phyloP scores from a whole-genome alignment of 2,888 invertebrate genomes.

The Synanthedon formicaeformis region DNA sequence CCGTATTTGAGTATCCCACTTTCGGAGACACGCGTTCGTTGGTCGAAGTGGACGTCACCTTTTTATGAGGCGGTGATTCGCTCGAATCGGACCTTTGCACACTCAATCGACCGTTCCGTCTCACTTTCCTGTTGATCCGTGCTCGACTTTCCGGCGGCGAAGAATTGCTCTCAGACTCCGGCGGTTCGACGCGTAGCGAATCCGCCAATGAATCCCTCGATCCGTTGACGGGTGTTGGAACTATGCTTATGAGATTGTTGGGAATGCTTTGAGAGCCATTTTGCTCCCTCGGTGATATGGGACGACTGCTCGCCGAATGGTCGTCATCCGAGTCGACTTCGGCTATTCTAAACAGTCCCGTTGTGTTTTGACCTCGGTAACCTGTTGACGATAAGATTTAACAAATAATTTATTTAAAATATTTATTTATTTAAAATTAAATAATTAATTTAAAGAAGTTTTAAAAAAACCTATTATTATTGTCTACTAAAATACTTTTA shows the following conservation, averaged over 20 bases:
- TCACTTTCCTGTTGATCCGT: conserved; percentile 28
- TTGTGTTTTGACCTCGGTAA: conserved; percentile 54
- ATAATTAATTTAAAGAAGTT: too few species aligned
- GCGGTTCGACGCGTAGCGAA: conserved; percentile 37
- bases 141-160: conserved; percentile 29
- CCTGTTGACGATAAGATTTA: conserved; percentile 22
- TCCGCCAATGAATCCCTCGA: conserved; percentile 56
- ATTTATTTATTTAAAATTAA: too few species aligned
- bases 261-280: conserved; percentile 31
- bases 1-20: conserved; percentile 33
- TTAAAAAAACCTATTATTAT: too few species aligned
- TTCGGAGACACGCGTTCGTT: conserved; percentile 31
- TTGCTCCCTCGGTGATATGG: conserved; percentile 44
- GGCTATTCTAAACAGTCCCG: conserved; percentile 60
- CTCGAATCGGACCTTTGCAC: conserved; percentile 43
- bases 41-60: conserved; percentile 19
- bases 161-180: conserved; percentile 27
- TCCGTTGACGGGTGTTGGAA: conserved; percentile 73
- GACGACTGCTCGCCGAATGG: conserved; percentile 50
- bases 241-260: conserved; percentile 63
- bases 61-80: conserved; percentile 50
- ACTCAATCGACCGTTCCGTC: conserved; percentile 39
- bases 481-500: too few species aligned
- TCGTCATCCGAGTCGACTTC: conserved; percentile 76
- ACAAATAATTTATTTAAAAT: background rate